These are phyloP conservation scores for honey bee (Apis mellifera) DNA, from an alignment of 1,140 invertebrate genomes.

Conservation along the genomic window DNA sequence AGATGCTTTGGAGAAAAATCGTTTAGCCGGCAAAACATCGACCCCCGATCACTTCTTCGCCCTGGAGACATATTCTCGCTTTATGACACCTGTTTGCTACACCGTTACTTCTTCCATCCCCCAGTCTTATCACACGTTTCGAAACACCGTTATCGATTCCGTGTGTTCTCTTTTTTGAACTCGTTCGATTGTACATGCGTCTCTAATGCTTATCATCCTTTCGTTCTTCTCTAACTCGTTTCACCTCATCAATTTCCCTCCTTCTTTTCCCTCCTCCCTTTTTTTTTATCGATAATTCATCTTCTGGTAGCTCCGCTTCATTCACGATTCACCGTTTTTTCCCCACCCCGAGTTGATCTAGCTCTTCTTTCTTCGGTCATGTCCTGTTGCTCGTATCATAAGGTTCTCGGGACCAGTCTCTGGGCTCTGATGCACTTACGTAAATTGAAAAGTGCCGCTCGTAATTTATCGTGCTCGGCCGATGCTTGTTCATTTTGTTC, in stretches of 20 bases:
- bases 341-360: neutral
- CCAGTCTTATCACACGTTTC: conserved; percentile 26
- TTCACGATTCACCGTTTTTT: neutral
- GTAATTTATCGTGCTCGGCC: conserved; percentile 38
- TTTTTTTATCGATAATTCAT: neutral
- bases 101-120: conserved; percentile 49
- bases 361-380: neutral
- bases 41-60: conserved; percentile 40
- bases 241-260: too few species aligned
- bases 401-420: conserved; percentile 1
- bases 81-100: conserved; percentile 67
- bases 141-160: conserved; percentile 51
- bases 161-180: conserved; percentile 21
- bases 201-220: neutral
- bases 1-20: conserved; percentile 31
- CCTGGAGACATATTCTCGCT: conserved; percentile 61
- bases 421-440: conserved; percentile 46
- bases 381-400: conserved; percentile 1
- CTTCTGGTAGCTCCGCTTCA: neutral
- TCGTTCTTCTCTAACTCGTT: too few species aligned
- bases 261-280: too few species aligned
- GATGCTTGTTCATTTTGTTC: neutral
- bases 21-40: conserved; percentile 25
- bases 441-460: conserved; percentile 52
- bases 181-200: neutral